Evolutionary conservation across 2,113 vertebrate genomes (phyloP), one percentile per base, ranked within the genome.

Genomic region (Indri indri): DNA sequence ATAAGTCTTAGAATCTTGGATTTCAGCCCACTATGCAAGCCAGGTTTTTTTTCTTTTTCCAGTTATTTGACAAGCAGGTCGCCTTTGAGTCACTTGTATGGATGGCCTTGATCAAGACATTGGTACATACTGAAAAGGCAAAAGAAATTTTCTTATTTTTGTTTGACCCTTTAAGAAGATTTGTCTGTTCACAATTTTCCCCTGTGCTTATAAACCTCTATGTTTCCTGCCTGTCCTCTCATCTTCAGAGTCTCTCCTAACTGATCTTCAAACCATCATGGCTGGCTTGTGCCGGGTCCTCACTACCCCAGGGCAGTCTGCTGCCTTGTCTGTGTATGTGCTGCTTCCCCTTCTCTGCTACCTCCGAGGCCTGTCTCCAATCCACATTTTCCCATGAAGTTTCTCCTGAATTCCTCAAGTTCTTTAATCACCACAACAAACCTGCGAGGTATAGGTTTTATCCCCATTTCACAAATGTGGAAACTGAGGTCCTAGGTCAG

Each of bases 71-170:
- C 79, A 54, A 82, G 65, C 42, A 54, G 52, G 34, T 93, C 8
- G 5, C 86, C 68, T 91, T 59, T 87, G 91, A 93, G 76, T 96
- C 88, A 66, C 57, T 90, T 45, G 10, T 6, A 12, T 8, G 32
- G 52, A 76, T 90, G 82, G 59, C 85, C 76, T 91, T 94, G 76
- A 93, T 95, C 71, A 96, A 85, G 65, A 90, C 79, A 47, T 47
- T 85, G 87, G 57, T 34, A 70, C 65, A 3, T 81, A 68, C 86
- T 80, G 79, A 37, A 32, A 92, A 90, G 77, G 40, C 42, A 82
- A 22, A 13, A 42, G 37, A 71, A 71, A 25, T 40, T 7, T 37
- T 76, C 20, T 79, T 27, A 12, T 37, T 54, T n/a, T 9, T 1
- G 42, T 42, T 59, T 80, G 71, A 61, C 37, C n/a, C 77, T 84